Evolutionary conservation across 37 sponge, comb jelly and placozoan genomes (phyloP).

Genomic region (Agelas oroides): DNA sequence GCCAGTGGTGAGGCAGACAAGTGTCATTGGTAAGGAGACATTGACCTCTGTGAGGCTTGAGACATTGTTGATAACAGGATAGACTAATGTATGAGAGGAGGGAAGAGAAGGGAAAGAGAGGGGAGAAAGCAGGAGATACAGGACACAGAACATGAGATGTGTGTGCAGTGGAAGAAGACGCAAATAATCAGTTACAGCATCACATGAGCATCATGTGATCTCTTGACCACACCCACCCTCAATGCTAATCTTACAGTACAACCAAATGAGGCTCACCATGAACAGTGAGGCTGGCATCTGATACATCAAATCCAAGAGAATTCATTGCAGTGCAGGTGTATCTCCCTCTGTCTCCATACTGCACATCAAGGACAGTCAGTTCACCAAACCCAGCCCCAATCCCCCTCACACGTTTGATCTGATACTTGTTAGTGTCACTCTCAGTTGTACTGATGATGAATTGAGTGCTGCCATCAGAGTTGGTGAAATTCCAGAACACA

Average conservation of each 20-base stretch:
- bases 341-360: conserved; percentile 64
- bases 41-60: conserved; percentile 21
- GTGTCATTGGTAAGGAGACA: conserved; percentile 5
- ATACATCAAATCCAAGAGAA: conserved; percentile 5
- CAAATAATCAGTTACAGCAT: too few species aligned
- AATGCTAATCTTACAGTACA: not conserved
- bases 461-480: not conserved
- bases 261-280: conserved; percentile 57
- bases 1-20: conserved; percentile 62
- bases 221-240: too few species aligned
- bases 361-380: conserved; percentile 48
- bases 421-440: conserved; percentile 29
- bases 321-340: conserved; percentile 66
- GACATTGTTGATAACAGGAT: conserved; percentile 41
- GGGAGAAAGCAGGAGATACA: too few species aligned
- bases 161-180: too few species aligned
- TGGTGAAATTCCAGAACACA: conserved; percentile 55
- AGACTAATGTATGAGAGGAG: conserved; percentile 23
- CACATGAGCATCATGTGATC: too few species aligned
- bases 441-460: not conserved
- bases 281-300: conserved; percentile 57
- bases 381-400: conserved; percentile 36
- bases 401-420: not conserved
- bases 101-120: not conserved
- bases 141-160: too few species aligned